These are phyloP conservation scores for Metopia argyrocephala DNA, from an alignment of 2,888 invertebrate species.

Conservation along the genomic window DNA sequence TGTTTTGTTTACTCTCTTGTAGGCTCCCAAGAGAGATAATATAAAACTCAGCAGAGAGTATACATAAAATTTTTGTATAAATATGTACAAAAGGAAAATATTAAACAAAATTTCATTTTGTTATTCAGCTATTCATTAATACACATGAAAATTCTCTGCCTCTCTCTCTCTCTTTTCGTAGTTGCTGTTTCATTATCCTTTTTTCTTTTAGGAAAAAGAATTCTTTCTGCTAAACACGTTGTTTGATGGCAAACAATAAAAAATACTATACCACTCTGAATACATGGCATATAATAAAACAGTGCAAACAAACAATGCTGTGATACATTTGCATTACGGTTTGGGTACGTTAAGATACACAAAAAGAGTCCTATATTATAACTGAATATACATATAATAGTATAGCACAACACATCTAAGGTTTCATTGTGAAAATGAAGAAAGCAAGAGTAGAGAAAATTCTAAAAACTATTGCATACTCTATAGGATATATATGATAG, in stretches of 20 bases:
- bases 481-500: constrained; percentile 27
- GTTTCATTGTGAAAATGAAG: constrained; percentile 56
- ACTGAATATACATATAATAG: no score
- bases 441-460: background rate
- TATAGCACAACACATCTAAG: constrained; percentile 42
- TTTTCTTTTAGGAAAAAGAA: no score
- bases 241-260: constrained; percentile 30
- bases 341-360: background rate
- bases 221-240: constrained; percentile 52
- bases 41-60: background rate
- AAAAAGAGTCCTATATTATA: no score
- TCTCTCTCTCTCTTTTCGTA: no score
- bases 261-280: constrained; percentile 43
- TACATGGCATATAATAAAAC: no score
- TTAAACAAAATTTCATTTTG: background rate
- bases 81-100: background rate
- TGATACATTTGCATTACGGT: background rate
- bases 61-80: background rate
- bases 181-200: no score
- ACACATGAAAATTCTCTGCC: background rate
- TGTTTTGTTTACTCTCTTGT: background rate
- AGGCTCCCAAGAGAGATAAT: background rate
- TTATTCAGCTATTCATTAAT: background rate
- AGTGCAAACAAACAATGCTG: no score
- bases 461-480: constrained; percentile 28